Percentiles rank a stretch among this genome's conserved stretches.
These are phyloP conservation scores for Sceloporus undulatus DNA, from an alignment of 2,113 vertebrate genomes.

Conservation along the genomic window DNA sequence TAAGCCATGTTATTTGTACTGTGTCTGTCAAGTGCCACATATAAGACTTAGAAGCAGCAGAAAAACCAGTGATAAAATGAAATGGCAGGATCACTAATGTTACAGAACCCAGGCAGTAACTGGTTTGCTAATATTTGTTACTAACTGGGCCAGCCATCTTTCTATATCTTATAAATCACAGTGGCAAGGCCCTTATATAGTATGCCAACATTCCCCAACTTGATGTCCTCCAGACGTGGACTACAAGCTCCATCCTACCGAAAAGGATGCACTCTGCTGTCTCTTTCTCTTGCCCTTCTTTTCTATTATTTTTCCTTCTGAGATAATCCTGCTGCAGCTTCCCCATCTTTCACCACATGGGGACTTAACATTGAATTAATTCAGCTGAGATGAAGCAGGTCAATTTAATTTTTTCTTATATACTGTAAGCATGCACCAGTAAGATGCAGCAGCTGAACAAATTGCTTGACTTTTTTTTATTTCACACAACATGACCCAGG, in stretches of 20 bases:
- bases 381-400: not conserved
- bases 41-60: not conserved
- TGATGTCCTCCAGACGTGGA: too few relatives aligned
- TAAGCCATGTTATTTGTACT: not conserved
- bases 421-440: not conserved
- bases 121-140: not conserved
- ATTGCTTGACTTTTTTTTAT: not conserved
- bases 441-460: conserved; percentile 22
- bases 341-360: not conserved
- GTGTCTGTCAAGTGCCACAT: not conserved
- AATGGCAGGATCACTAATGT: not conserved
- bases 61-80: not conserved
- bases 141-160: not conserved
- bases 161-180: too few relatives aligned
- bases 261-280: not conserved
- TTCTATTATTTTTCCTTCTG: too few relatives aligned
- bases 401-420: not conserved
- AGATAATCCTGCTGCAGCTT: not conserved
- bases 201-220: too few relatives aligned
- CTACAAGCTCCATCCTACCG: not conserved
- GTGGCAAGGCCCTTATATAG: not conserved
- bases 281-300: not conserved
- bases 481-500: not conserved
- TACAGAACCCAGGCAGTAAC: not conserved
- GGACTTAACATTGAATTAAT: not conserved